Evolutionary conservation across 2,113 vertebrate genomes (phyloP).

Genomic region (Marcusenius ussheri): DNA sequence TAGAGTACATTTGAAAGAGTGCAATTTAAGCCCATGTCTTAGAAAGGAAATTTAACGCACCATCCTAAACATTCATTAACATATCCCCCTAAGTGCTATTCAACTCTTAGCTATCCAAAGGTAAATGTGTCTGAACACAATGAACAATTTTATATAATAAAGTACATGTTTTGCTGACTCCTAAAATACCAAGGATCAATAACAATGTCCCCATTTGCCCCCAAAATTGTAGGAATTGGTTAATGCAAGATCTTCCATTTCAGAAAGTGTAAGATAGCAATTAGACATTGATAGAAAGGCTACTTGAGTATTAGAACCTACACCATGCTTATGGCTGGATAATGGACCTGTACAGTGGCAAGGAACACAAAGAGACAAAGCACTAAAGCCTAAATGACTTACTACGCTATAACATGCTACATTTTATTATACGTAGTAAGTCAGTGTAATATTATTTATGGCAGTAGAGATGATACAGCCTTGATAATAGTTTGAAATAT

Average conservation of each 20-base stretch:
- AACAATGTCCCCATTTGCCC: not conserved
- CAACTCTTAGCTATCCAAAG: not conserved
- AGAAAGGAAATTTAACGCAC: not conserved
- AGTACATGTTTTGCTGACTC: not conserved
- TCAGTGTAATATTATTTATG: conserved; percentile 3
- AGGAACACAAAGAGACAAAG: conserved; percentile 19
- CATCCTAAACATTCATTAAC: not conserved
- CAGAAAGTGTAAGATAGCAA: conserved; percentile 20
- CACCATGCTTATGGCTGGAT: conserved; percentile 12
- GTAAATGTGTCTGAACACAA: not conserved
- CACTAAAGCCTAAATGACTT: conserved; percentile 18
- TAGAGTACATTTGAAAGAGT: not conserved
- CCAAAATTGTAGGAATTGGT: not conserved
- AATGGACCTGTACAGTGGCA: conserved; percentile 21
- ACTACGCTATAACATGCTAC: conserved; percentile 14
- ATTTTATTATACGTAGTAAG: too few species aligned
- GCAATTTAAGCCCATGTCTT: not conserved
- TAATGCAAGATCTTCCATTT: conserved; percentile 14
- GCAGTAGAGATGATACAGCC: conserved; percentile 15
- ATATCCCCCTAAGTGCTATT: not conserved
- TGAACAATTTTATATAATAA: not conserved
- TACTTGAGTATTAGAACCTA: conserved; percentile 19
- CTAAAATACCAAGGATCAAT: not conserved
- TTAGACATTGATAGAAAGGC: conserved; percentile 22
- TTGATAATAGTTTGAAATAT: conserved; percentile 9